Conservation (phyloP, 1,140 invertebrate species). For the Brachionus koreanus region DNA sequence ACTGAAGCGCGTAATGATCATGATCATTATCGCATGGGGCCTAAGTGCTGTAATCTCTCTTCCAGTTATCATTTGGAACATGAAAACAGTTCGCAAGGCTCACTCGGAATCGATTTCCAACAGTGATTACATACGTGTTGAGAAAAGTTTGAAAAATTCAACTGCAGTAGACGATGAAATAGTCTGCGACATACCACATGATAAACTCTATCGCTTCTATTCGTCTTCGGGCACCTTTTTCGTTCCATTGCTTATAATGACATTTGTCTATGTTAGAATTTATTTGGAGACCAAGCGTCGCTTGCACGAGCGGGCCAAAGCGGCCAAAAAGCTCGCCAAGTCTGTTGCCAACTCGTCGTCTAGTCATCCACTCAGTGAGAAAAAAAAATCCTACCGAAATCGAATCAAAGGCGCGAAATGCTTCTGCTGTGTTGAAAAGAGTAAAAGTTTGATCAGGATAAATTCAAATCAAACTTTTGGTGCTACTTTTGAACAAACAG, state of each 20-base stretch:
- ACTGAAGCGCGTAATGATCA: slow-evolving; percentile 78
- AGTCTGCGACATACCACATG: slow-evolving; percentile 26
- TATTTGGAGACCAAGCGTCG: slow-evolving; percentile 66
- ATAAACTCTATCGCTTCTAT: slow-evolving; percentile 79
- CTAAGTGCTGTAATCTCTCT: slow-evolving; percentile 45
- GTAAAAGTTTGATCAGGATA: not conserved
- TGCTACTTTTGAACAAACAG: slow-evolving; percentile 1
- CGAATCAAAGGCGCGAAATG: not conserved
- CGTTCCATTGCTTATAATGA: slow-evolving; percentile 89
- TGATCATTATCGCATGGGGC: slow-evolving; percentile 86
- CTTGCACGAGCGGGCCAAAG: slow-evolving; percentile 4
- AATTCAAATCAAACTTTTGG: not conserved
- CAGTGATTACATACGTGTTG: not conserved
- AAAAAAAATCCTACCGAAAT: not conserved
- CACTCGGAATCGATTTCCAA: not conserved
- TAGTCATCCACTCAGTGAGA: not conserved
- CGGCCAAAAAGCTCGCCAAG: slow-evolving; percentile 36
- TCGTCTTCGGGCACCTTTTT: slow-evolving; percentile 91
- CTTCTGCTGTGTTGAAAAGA: not conserved
- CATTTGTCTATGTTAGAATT: slow-evolving; percentile 93
- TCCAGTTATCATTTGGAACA: slow-evolving; percentile 25
- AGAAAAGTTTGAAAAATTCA: not conserved
- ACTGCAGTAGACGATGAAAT: not conserved
- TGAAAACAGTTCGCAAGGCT: not conserved
- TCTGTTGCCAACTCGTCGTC: slow-evolving; percentile 14